A percentile compares a stretch with the other conserved stretches of the same genome.
phyloP scores from a whole-genome alignment of 2,888 invertebrate species.

The Cepaea hortensis region DNA sequence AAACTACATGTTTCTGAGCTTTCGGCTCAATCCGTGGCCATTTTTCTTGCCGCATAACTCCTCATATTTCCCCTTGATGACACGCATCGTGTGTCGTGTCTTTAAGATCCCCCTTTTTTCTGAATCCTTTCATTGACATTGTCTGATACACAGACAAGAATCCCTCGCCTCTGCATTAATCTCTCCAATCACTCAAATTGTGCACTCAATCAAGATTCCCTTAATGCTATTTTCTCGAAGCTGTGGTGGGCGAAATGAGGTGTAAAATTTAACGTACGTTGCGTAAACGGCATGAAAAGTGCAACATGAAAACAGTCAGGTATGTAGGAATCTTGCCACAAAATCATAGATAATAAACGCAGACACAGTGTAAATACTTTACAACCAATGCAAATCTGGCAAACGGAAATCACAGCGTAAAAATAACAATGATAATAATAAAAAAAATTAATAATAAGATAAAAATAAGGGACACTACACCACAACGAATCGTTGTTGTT shows the following conservation, averaged over 20 bases:
- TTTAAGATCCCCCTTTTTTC: background rate
- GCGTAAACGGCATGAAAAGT: background rate
- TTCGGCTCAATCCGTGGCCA: background rate
- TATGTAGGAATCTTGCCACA: too few relatives aligned
- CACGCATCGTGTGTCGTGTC: background rate
- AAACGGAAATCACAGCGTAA: too few relatives aligned
- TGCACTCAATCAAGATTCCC: background rate
- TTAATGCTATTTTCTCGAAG: background rate
- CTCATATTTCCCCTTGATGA: background rate
- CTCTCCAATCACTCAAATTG: conserved; percentile 16
- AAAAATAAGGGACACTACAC: too few relatives aligned
- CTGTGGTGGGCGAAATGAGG: background rate
- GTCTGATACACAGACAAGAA: conserved; percentile 1
- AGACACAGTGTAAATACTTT: too few relatives aligned
- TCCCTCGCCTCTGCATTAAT: conserved; percentile 4
- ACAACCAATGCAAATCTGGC: too few relatives aligned
- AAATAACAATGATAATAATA: too few relatives aligned
- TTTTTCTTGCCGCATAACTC: background rate
- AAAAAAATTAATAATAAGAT: too few relatives aligned
- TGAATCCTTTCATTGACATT: background rate
- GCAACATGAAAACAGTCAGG: too few relatives aligned
- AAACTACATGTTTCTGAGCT: background rate
- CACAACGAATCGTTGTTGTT: too few relatives aligned
- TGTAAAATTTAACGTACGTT: background rate
- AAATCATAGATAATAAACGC: too few relatives aligned